Percentiles rank a stretch among this genome's conserved stretches.
Evolutionary conservation across 1,140 invertebrate genomes (phyloP).

Genomic region (Lepidurus couesii): DNA sequence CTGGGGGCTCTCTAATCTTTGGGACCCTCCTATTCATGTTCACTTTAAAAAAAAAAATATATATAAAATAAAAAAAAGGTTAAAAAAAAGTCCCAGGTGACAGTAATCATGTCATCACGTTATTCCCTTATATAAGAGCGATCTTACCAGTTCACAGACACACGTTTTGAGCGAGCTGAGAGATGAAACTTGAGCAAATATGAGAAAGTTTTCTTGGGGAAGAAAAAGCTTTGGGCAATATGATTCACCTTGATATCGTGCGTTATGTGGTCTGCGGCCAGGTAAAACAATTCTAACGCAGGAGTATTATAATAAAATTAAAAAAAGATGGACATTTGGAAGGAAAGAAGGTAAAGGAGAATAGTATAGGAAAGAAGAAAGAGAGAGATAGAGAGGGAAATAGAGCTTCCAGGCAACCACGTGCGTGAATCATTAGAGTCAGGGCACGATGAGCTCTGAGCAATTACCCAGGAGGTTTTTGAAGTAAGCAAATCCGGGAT

Average conservation of each 20-base stretch:
- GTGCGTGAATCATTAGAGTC: conserved; percentile 21
- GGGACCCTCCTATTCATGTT: no score
- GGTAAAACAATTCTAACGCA: neutral
- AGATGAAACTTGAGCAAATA: no score
- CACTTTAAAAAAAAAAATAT: no score
- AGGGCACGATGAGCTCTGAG: conserved; percentile 4
- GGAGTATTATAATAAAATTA: neutral
- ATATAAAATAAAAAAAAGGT: no score
- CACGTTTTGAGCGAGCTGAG: no score
- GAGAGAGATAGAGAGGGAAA: neutral
- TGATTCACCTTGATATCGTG: neutral
- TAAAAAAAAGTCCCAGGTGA: neutral
- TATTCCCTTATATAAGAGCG: neutral
- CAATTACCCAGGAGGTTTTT: neutral
- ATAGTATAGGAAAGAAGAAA: neutral
- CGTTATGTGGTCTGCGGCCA: neutral
- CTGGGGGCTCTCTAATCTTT: no score
- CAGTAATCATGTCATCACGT: neutral
- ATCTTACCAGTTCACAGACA: no score
- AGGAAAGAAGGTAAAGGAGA: neutral
- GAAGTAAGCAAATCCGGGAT: neutral
- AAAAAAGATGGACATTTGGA: neutral
- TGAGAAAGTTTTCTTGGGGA: neutral
- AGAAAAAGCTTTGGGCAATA: neutral
- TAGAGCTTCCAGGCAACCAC: conserved; percentile 12